Evolutionary conservation across 2,797 vertebrate genomes (phyloP), one percentile per base, ranked within the genome.

Genomic region (Lates japonicus): DNA sequence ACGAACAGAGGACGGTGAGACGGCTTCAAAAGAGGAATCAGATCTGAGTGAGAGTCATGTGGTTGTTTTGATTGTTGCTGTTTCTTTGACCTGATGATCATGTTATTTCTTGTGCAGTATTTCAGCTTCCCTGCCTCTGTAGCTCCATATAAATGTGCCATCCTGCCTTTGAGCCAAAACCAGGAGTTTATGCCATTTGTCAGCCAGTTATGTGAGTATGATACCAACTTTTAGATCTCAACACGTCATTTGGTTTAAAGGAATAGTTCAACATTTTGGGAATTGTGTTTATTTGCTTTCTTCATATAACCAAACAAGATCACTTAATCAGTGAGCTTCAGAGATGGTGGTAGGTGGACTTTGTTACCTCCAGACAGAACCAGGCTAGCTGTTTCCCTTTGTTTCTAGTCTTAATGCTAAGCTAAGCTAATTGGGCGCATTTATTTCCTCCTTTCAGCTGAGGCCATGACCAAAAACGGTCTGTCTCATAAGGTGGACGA

Each of bases 141-240:
- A 22, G 95, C 98, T 20, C 98, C 98, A 0, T 99, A 97, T 94
- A 99, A 99, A 88, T 99, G 98, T 70, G 99, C 98, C 0, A 96
- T 99, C 91, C 97, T 99, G 80, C 98, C 98, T 61, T 93, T 99
- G 92, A 99, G 98, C 94, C 97, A 97, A 84, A 99, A 99, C 93
- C 97, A 96, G 92, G 98, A 99, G 87, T 98, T 98, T 66, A 67
- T 94, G 78, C 96, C 96, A 0, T 98, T 98, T 54, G 96, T 98
- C 87, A 95, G 95, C 82, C 96, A 97, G 78, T 84, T 98, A 25
- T 97, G 97, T 98, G 31, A 81, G 84, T 87, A 2, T 65, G 39
- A 75, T 22, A 3, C 52, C 37, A 20, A 42, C n/a, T 25, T 42
- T 13, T 42, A 42, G 7, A 49, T 77, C 49, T 51, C 1, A 39